Evolutionary conservation across 2,888 invertebrate genomes (phyloP).

Genomic region (Tuberolachnus salignus): DNA sequence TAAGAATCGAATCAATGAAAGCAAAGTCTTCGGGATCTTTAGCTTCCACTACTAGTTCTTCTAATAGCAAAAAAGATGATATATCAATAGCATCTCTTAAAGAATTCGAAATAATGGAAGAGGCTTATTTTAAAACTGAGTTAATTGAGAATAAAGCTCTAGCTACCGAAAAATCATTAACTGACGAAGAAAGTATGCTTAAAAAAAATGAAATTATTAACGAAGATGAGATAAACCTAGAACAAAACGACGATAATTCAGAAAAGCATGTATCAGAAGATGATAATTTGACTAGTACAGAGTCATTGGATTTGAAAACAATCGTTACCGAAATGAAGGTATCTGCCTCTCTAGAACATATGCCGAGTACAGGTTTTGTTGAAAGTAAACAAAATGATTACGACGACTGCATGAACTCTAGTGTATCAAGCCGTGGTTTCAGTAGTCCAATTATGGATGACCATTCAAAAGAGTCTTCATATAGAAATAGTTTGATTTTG

Average conservation of each 20-base stretch:
- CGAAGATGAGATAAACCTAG: conserved; percentile 72
- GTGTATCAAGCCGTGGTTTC: conserved; percentile 57
- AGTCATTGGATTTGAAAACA: conserved; percentile 66
- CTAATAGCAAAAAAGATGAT: conserved; percentile 70
- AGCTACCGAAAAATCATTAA: conserved; percentile 71
- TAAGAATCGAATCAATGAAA: conserved; percentile 75
- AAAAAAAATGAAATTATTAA: conserved; percentile 74
- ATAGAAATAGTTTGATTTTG: conserved; percentile 63
- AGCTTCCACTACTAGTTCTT: conserved; percentile 83
- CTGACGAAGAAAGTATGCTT: conserved; percentile 70
- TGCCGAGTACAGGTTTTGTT: conserved; percentile 70
- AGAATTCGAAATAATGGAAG: conserved; percentile 91
- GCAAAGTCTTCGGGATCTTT: conserved; percentile 78
- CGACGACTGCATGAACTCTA: conserved; percentile 60
- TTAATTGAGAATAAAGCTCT: conserved; percentile 81
- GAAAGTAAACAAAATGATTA: conserved; percentile 66
- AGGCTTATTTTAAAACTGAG: conserved; percentile 83
- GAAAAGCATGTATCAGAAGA: conserved; percentile 52
- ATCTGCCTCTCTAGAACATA: conserved; percentile 56
- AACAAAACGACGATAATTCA: conserved; percentile 65
- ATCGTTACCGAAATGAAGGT: conserved; percentile 57
- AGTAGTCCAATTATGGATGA: conserved; percentile 54
- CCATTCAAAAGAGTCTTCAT: conserved; percentile 50
- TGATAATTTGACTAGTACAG: conserved; percentile 65
- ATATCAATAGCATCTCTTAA: conserved; percentile 84